phyloP scores from a whole-genome alignment of 1,140 invertebrate species.

The Ceratina calcarata region DNA sequence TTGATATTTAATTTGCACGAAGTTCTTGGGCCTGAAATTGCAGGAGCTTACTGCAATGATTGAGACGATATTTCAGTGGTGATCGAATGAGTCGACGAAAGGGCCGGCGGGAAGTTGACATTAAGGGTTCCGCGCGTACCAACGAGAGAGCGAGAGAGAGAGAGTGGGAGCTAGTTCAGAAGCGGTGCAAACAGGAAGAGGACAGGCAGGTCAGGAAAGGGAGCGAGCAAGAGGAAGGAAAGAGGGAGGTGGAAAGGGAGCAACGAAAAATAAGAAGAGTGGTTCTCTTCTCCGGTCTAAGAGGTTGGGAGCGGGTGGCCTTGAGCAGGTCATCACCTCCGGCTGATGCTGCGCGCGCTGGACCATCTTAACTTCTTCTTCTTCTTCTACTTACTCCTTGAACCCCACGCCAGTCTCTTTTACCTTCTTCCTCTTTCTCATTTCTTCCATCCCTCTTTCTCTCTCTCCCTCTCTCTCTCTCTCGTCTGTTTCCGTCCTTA shows the following conservation, averaged over 20 bases:
- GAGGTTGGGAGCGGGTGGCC: conserved; percentile 76
- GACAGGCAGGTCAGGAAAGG: conserved; percentile 38
- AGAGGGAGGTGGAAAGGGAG: conserved; percentile 56
- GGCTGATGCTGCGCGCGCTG: conserved; percentile 67
- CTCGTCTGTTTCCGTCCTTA: conserved; percentile 6
- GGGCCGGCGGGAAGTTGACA: conserved; percentile 54
- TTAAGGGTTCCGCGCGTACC: conserved; percentile 28
- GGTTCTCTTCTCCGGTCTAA: conserved; percentile 58
- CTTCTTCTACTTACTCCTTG: conserved; percentile 50
- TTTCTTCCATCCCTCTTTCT: conserved; percentile 11
- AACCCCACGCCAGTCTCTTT: conserved; percentile 40
- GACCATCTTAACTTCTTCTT: conserved; percentile 75
- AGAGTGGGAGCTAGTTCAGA: conserved; percentile 7
- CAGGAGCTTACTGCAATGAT: background rate
- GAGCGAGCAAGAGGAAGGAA: conserved; percentile 39
- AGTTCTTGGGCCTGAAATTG: background rate
- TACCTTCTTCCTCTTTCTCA: conserved; percentile 13
- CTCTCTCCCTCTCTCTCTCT: background rate
- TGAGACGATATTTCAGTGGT: conserved; percentile 9
- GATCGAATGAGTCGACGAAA: conserved; percentile 44
- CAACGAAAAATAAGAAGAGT: conserved; percentile 63
- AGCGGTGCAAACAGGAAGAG: conserved; percentile 35
- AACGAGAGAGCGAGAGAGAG: background rate
- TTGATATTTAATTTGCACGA: background rate
- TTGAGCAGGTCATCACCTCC: conserved; percentile 80